Evolutionary conservation across 2,888 invertebrate species (phyloP).

Genomic region (Xestia rhomboidea): DNA sequence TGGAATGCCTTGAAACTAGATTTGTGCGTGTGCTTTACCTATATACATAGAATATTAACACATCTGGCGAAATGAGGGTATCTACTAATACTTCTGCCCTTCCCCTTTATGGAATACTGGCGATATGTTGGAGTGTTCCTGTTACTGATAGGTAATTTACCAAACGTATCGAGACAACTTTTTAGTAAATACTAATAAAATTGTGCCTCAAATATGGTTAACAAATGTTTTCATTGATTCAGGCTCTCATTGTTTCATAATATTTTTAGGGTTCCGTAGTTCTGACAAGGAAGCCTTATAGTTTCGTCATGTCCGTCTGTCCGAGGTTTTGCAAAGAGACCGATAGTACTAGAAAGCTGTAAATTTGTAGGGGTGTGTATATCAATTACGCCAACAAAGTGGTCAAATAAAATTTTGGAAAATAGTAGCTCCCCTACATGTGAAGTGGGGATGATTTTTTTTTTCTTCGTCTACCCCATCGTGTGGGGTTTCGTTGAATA

Average conservation of each 20-base stretch:
- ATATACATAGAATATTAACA: not conserved
- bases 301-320: too few relatives aligned
- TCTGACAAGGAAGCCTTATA: too few relatives aligned
- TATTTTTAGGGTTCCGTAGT: too few relatives aligned
- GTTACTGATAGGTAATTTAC: not conserved
- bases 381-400: too few relatives aligned
- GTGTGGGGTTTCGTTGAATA: too few relatives aligned
- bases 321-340: too few relatives aligned
- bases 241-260: not conserved
- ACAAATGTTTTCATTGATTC: not conserved
- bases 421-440: too few relatives aligned
- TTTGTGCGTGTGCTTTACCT: not conserved
- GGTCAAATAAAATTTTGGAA: too few relatives aligned
- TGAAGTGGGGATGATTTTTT: too few relatives aligned
- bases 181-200: not conserved
- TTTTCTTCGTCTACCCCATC: too few relatives aligned
- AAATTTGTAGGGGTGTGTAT: too few relatives aligned
- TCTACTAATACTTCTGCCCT: not conserved
- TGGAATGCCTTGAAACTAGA: not conserved
- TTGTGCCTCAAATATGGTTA: not conserved
- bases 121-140: not conserved
- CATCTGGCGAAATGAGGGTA: not conserved
- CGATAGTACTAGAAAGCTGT: too few relatives aligned
- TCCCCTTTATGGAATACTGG: not conserved
- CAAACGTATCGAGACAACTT: not conserved